A percentile compares a stretch with the other conserved stretches of the same genome.
phyloP scores from a whole-genome alignment of 1,140 invertebrate species.

The Temnothorax nylanderi region DNA sequence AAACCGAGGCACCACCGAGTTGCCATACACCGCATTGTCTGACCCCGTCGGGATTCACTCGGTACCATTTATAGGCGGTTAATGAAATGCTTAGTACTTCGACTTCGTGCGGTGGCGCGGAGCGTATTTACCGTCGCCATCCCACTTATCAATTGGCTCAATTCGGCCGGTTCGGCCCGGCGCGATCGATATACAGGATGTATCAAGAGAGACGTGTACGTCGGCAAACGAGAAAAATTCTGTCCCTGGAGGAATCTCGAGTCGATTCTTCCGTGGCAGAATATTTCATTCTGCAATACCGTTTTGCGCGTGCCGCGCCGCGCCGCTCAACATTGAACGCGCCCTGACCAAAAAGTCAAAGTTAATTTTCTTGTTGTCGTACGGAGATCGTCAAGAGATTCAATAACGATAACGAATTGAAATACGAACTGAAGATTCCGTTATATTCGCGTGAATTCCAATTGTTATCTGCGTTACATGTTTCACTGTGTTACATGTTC shows the following conservation, averaged over 20 bases:
- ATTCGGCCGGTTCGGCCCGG: neutral
- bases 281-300: neutral
- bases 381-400: neutral
- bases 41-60: conserved; percentile 31
- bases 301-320: neutral
- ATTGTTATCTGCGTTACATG: neutral
- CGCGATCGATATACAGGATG: conserved; percentile 43
- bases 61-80: conserved; percentile 57
- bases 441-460: neutral
- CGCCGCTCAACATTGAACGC: neutral
- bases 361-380: neutral
- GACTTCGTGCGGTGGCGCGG: conserved; percentile 32
- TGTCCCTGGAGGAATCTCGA: neutral
- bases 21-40: conserved; percentile 45
- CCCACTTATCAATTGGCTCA: conserved; percentile 49
- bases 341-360: neutral
- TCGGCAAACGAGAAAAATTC: neutral
- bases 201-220: conserved; percentile 13
- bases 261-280: neutral
- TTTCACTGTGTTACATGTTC: neutral
- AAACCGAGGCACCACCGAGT: conserved; percentile 9
- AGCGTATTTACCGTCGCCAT: conserved; percentile 45
- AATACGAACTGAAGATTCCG: neutral
- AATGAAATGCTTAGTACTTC: conserved; percentile 57
- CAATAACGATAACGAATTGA: neutral